A percentile compares a stretch with the other conserved stretches of the same genome.
These are phyloP conservation scores for Reticulitermes speratus DNA, from an alignment of 1,140 invertebrate genomes.

Conservation along the genomic window DNA sequence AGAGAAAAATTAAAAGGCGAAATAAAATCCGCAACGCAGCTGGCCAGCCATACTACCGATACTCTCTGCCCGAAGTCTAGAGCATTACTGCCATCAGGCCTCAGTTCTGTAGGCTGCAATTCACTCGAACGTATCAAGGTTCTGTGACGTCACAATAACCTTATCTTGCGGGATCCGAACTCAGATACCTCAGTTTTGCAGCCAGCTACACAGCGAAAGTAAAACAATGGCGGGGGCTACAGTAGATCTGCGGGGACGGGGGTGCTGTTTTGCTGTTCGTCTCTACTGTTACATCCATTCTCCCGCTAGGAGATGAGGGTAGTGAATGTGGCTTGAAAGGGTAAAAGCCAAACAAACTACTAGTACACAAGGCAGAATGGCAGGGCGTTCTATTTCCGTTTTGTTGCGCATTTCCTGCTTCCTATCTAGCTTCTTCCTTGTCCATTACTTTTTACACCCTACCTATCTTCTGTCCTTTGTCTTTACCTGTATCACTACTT, in stretches of 20 bases:
- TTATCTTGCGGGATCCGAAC: too few relatives aligned
- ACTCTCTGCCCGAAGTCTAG: too few relatives aligned
- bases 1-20: too few relatives aligned
- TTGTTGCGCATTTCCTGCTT: background rate
- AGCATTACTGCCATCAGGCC: too few relatives aligned
- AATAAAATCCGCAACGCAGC: too few relatives aligned
- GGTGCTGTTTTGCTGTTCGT: background rate
- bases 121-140: too few relatives aligned
- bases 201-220: background rate
- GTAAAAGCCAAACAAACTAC: conserved; percentile 5
- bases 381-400: background rate
- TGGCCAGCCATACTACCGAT: too few relatives aligned
- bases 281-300: background rate
- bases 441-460: background rate
- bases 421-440: background rate
- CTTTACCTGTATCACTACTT: background rate
- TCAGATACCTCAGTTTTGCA: background rate
- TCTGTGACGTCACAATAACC: too few relatives aligned
- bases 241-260: background rate
- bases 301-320: background rate
- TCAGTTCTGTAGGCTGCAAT: too few relatives aligned
- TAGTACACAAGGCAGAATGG: background rate
- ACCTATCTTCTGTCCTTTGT: background rate
- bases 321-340: background rate
- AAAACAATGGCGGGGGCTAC: background rate